Evolutionary conservation across 2,888 invertebrate species (phyloP).

Genomic region (Clostera curtula): DNA sequence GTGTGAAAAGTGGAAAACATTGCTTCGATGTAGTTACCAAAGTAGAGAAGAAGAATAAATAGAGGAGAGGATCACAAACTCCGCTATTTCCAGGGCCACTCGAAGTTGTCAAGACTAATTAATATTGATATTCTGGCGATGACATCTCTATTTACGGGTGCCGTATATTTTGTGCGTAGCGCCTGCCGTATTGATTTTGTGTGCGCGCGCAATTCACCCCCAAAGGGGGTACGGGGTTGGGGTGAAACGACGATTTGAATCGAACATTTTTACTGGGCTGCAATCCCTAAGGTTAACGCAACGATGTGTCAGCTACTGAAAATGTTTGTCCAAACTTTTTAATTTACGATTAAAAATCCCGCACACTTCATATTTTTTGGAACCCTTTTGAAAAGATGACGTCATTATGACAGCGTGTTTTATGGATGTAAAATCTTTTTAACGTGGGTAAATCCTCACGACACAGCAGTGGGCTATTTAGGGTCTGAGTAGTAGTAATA

Average conservation of each 20-base stretch:
- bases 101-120: slow-evolving; percentile 23
- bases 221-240: slow-evolving; percentile 36
- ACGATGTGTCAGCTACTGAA: slow-evolving; percentile 42
- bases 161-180: slow-evolving; percentile 65
- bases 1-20: too few relatives aligned
- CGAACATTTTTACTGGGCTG: slow-evolving; percentile 64
- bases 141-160: slow-evolving; percentile 49
- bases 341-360: too few relatives aligned
- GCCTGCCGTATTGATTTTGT: slow-evolving; percentile 66
- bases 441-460: too few relatives aligned
- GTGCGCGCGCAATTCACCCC: slow-evolving; percentile 58
- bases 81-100: slow-evolving; percentile 11
- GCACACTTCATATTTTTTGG: too few relatives aligned
- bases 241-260: slow-evolving; percentile 62
- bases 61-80: too few relatives aligned
- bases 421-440: too few relatives aligned
- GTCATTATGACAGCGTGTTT: too few relatives aligned
- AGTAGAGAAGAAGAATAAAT: too few relatives aligned
- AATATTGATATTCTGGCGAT: slow-evolving; percentile 49
- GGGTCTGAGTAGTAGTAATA: too few relatives aligned
- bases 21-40: too few relatives aligned
- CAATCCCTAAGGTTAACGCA: slow-evolving; percentile 64
- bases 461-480: too few relatives aligned
- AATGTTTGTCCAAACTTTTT: slow-evolving; percentile 28
- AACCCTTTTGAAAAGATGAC: too few relatives aligned